Evolutionary conservation across 2,888 invertebrate genomes (phyloP).

Genomic region (Dryobota labecula): DNA sequence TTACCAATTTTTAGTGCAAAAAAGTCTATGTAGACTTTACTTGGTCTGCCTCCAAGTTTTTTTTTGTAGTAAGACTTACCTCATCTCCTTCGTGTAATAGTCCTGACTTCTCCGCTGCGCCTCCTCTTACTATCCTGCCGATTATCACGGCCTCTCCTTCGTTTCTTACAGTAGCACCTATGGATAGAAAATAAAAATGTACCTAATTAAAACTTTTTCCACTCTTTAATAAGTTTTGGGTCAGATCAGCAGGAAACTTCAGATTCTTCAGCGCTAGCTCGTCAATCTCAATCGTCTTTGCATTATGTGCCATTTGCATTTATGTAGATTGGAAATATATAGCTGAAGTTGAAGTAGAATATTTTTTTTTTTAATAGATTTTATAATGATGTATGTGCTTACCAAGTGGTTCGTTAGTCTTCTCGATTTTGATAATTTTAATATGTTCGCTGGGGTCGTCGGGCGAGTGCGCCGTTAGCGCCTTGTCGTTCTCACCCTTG

Average conservation of each 20-base stretch:
- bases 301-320: too few species aligned
- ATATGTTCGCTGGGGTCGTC: constrained; percentile 93
- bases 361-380: too few species aligned
- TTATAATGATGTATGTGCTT: constrained; percentile 61
- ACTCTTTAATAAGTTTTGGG: background rate
- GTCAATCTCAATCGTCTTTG: too few species aligned
- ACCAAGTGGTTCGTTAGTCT: constrained; percentile 98
- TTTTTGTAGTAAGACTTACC: constrained; percentile 85
- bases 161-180: constrained; percentile 95
- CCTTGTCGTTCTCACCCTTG: constrained; percentile 81
- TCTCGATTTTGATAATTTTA: constrained; percentile 98
- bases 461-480: constrained; percentile 78
- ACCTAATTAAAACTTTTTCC: too few species aligned
- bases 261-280: too few species aligned
- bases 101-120: constrained; percentile 98
- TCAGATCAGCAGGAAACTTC: background rate
- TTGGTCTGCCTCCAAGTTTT: background rate
- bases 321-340: too few species aligned
- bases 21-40: background rate
- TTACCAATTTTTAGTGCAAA: background rate
- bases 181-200: background rate
- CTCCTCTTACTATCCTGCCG: constrained; percentile 98
- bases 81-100: constrained; percentile 99
- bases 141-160: constrained; percentile 99
- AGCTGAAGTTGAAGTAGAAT: too few species aligned